Evolutionary conservation across 2,888 invertebrate genomes (phyloP), one percentile per base, ranked within the genome.

Genomic region (Andricus quercusramuli): DNA sequence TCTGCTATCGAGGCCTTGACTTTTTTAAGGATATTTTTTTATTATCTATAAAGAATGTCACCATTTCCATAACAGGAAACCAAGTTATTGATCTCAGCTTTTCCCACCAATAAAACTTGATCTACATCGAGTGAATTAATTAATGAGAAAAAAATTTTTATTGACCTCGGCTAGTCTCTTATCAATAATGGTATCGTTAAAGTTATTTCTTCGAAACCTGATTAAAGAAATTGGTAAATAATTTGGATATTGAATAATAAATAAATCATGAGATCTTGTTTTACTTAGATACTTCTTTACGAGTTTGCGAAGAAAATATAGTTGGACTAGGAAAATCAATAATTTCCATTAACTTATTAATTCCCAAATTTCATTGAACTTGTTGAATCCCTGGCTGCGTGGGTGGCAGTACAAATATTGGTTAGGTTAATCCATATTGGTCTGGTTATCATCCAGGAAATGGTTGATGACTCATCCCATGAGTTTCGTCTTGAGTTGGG

Each of bases 41-140:
- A 17, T 6, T 47, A 47, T 47, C 4, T 47, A 17, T 0, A 47
- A 17, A 47, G 15, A 47, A 47, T 17, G 17, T 11, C 47, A 47
- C 17, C 5, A 47, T 20, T 51, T 51, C 29, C 56, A 74, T 32
- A 74, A 29, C 51, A 32, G 70, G 70, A 70, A 70, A 47, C 29
- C 25, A 20, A 74, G 74, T 74, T 25, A 74, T 56, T 74, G 70
- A 74, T 56, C 74, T 47, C 29, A 29, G 17, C 51, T 51, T 70
- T 70, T 70, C 20, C 44, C 29, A 44, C 74, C 51, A 74, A 74
- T 13, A 32, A 74, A 74, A 74, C 70, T 47, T 70, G 29, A 74
- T 74, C 74, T 74, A 74, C 51, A 56, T 74, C 20, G 2, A 74
- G 51, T 56, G 32, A 74, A 56, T 74, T 74, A 56, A 47, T 74